These are phyloP conservation scores for Tiliqua scincoides DNA, from an alignment of 2,113 vertebrate species.

Conservation along the genomic window DNA sequence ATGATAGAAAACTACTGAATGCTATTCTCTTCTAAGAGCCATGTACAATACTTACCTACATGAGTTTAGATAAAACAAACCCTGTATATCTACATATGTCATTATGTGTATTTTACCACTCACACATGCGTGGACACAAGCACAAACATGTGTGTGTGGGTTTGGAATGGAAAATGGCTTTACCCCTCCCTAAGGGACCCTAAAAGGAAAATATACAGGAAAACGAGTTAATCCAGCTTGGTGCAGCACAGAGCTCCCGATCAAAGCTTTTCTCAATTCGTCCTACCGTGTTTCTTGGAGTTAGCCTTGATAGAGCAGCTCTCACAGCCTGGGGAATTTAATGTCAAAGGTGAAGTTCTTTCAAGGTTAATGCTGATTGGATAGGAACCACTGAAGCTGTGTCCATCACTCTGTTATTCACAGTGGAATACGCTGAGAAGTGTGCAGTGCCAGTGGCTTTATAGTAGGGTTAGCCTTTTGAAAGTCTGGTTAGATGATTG, in stretches of 20 bases:
- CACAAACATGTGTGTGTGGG: not conserved
- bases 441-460: not conserved
- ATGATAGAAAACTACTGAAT: not conserved
- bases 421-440: not conserved
- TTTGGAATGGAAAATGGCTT: not conserved
- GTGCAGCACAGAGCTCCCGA: not conserved
- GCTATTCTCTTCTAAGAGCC: not conserved
- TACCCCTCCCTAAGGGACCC: not conserved
- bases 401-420: not conserved
- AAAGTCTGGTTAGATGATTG: not conserved
- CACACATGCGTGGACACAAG: not conserved
- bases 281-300: not conserved
- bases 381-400: not conserved
- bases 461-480: not conserved
- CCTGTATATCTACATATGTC: not conserved
- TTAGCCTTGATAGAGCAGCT: not conserved
- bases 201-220: not conserved
- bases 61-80: not conserved
- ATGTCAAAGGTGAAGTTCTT: slow-evolving; percentile 19
- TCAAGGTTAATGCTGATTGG: slow-evolving; percentile 22
- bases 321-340: slow-evolving; percentile 1
- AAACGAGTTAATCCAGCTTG: not conserved
- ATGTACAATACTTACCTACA: not conserved
- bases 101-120: not conserved
- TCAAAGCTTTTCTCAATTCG: not conserved